These are phyloP conservation scores for Mustela lutreola DNA, from an alignment of 2,113 vertebrate genomes.

Conservation along the genomic window DNA sequence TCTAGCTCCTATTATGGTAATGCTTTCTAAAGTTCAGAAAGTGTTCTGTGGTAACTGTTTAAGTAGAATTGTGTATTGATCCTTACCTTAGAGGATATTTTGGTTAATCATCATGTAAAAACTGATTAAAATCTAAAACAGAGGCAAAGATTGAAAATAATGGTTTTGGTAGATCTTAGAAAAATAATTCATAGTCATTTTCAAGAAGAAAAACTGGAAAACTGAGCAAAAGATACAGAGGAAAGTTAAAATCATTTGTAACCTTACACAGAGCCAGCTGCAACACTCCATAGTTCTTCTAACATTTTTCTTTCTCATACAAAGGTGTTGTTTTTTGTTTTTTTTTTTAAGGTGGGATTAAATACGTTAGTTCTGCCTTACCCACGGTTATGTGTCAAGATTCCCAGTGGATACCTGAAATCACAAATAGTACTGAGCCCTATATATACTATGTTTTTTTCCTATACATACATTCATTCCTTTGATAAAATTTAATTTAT, in stretches of 20 bases:
- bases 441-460: not conserved
- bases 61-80: not conserved
- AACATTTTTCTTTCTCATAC: not conserved
- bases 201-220: not conserved
- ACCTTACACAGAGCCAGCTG: not conserved
- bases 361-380: not conserved
- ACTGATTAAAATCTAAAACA: not conserved
- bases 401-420: not conserved
- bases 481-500: not conserved
- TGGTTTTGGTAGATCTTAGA: slow-evolving; percentile 14
- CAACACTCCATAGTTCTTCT: not conserved
- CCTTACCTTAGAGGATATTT: not conserved
- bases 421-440: not conserved
- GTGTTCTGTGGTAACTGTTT: not conserved
- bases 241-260: not conserved
- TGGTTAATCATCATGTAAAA: not conserved
- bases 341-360: not conserved
- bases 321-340: not conserved
- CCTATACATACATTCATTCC: not conserved
- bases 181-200: not conserved
- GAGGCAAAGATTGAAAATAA: not conserved
- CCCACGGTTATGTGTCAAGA: not conserved
- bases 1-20: not conserved
- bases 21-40: not conserved
- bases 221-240: not conserved